phyloP scores from a whole-genome alignment of 2,888 invertebrate genomes.

The Mechanitis mazaeus region DNA sequence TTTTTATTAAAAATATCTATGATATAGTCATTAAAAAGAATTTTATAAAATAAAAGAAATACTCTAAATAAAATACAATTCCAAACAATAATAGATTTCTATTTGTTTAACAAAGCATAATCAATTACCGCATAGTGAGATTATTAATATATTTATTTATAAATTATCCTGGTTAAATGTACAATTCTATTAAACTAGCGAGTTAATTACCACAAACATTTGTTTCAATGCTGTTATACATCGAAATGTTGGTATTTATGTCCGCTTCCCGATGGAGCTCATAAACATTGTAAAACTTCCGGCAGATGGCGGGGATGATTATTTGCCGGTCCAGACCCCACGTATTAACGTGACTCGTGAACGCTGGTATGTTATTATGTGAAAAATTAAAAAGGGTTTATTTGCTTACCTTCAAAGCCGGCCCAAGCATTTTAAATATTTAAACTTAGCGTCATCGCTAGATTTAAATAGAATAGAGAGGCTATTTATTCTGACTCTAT shows the following conservation, averaged over 20 bases:
- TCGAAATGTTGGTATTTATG: conserved; percentile 66
- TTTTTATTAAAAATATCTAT: conserved; percentile 35
- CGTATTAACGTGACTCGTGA: conserved; percentile 36
- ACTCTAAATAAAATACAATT: background rate
- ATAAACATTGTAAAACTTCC: conserved; percentile 75
- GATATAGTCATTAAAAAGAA: background rate
- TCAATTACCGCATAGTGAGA: background rate
- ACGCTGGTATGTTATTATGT: conserved; percentile 44
- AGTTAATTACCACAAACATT: conserved; percentile 7
- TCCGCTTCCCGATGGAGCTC: conserved; percentile 67
- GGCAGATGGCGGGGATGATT: conserved; percentile 69
- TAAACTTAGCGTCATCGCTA: conserved; percentile 27
- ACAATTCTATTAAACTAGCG: conserved; percentile 6
- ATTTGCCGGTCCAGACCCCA: conserved; percentile 46
- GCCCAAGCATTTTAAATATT: conserved; percentile 29
- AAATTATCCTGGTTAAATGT: conserved; percentile 1
- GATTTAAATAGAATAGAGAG: conserved; percentile 7
- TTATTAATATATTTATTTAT: conserved; percentile 3
- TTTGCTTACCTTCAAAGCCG: conserved; percentile 46
- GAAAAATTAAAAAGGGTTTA: conserved; percentile 45
- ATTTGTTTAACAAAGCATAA: background rate
- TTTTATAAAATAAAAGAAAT: background rate
- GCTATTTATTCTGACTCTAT: conserved; percentile 4
- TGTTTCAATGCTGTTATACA: conserved; percentile 36
- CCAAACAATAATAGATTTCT: background rate